Percentiles rank a stretch among this genome's conserved stretches.
phyloP scores from a whole-genome alignment of 2,888 invertebrate species.

The Nysson spinosus region DNA sequence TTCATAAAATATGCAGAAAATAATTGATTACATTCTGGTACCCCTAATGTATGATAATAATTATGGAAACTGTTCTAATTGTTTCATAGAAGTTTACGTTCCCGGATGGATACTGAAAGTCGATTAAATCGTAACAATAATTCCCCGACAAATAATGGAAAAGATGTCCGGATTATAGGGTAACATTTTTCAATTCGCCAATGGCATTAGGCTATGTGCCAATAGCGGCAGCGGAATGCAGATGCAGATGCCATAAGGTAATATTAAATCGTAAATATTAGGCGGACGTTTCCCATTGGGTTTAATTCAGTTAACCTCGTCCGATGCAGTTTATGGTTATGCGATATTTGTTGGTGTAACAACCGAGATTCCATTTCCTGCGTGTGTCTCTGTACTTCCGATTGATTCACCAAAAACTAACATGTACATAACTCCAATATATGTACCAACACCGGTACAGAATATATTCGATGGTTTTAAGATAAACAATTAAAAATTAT shows the following conservation, averaged over 20 bases:
- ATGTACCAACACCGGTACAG: neutral
- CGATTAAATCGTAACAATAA: no score
- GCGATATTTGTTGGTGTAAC: constrained; percentile 1
- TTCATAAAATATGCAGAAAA: no score
- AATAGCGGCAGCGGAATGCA: neutral
- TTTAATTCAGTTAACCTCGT: constrained; percentile 8
- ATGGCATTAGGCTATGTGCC: neutral
- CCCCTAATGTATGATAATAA: no score
- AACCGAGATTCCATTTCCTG: constrained; percentile 2
- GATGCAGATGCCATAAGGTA: constrained; percentile 1
- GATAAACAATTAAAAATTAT: no score
- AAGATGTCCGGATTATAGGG: no score
- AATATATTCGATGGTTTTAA: no score
- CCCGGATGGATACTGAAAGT: no score
- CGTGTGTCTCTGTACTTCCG: neutral
- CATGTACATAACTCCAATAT: neutral
- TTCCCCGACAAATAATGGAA: no score
- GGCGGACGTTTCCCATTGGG: no score
- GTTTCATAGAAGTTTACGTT: no score
- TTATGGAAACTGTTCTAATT: no score
- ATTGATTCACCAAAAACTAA: neutral
- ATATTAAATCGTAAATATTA: constrained; percentile 16
- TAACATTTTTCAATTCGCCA: neutral
- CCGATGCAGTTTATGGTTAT: constrained; percentile 5
- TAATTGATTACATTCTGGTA: no score